These are phyloP conservation scores for Pocillopora damicornis DNA, from an alignment of 64 coral and sea anemone genomes.

Conservation along the genomic window DNA sequence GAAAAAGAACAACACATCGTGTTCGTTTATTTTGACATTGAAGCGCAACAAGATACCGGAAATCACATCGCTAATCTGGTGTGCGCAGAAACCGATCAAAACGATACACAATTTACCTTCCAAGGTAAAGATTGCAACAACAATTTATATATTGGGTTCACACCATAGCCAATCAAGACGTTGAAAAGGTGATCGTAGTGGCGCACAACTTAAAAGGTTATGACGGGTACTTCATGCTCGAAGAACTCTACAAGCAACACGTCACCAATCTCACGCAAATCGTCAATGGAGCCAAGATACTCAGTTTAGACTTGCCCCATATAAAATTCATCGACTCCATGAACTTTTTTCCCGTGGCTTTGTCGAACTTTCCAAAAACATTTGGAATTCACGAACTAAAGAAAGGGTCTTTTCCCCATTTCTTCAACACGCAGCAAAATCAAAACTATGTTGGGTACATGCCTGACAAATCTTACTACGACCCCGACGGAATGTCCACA, in stretches of 20 bases:
- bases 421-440: not conserved
- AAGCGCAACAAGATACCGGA: conserved; percentile 7
- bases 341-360: conserved; percentile 40
- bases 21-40: conserved; percentile 22
- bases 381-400: not conserved
- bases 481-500: too few relatives aligned
- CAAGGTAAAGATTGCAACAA: not conserved
- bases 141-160: not conserved
- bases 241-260: not conserved
- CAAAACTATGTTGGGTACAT: not conserved
- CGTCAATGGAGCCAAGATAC: conserved; percentile 34
- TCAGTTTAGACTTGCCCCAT: not conserved
- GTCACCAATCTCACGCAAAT: not conserved
- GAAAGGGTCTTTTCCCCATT: conserved; percentile 34
- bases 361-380: not conserved
- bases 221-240: conserved; percentile 31
- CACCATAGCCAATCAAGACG: not conserved
- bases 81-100: not conserved
- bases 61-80: conserved; percentile 10
- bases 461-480: too few relatives aligned
- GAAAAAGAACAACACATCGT: not conserved
- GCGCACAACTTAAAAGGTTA: conserved; percentile 5
- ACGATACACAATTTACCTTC: not conserved
- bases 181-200: not conserved
- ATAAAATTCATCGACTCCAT: conserved; percentile 28